Conservation (phyloP, 2,888 invertebrate species). For the Agrochola lychnidis region DNA sequence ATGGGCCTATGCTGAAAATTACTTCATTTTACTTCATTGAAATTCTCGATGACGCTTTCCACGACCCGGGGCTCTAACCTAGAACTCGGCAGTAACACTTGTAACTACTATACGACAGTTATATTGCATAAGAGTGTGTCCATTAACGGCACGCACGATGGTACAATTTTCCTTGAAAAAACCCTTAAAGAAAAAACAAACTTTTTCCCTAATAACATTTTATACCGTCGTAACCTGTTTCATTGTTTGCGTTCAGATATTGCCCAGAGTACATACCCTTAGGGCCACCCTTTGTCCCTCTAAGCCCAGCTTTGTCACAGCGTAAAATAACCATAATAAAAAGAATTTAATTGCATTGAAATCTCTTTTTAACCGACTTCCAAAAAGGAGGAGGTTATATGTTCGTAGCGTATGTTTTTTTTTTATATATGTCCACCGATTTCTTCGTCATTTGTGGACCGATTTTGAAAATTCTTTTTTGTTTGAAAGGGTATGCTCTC, state of each 20-base stretch:
- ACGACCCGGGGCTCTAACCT: neutral
- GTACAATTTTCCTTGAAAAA: neutral
- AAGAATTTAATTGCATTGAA: conserved; percentile 34
- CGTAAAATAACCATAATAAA: conserved; percentile 28
- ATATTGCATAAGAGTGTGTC: neutral
- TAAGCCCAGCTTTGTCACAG: conserved; percentile 19
- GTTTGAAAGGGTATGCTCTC: too few relatives aligned
- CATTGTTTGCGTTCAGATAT: conserved; percentile 38
- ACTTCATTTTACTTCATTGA: too few relatives aligned
- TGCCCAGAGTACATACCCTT: neutral
- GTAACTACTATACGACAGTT: neutral
- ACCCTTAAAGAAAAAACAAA: neutral
- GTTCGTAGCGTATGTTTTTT: too few relatives aligned
- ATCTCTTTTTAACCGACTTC: conserved; percentile 19
- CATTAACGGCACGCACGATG: neutral
- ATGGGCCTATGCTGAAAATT: neutral
- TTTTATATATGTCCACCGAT: too few relatives aligned
- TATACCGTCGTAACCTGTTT: conserved; percentile 6
- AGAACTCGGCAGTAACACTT: neutral
- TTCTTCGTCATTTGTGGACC: too few relatives aligned
- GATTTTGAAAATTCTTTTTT: too few relatives aligned
- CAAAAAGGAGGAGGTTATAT: too few relatives aligned
- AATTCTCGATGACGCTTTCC: neutral
- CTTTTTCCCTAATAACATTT: neutral
- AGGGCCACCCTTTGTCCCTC: conserved; percentile 31